Conservation (phyloP, 2,797 vertebrate species). For the Buphagus erythrorhynchus region DNA sequence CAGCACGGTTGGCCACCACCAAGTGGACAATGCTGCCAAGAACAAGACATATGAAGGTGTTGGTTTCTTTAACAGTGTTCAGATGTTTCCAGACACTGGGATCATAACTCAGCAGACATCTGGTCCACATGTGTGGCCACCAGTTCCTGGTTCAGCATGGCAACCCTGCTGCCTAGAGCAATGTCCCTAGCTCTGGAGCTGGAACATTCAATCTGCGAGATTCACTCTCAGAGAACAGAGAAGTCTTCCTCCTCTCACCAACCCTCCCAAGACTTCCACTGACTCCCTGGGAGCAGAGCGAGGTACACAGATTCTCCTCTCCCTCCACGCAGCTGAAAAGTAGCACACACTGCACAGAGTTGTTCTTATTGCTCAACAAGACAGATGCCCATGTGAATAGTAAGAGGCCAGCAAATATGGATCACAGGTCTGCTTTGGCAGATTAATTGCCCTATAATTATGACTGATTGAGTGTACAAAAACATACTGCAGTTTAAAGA, state of each 20-base stretch:
- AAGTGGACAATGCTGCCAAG: neutral
- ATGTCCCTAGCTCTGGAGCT: neutral
- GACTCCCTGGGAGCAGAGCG: neutral
- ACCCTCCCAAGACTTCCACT: neutral
- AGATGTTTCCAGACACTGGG: neutral
- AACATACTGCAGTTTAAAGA: constrained; percentile 63
- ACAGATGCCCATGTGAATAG: neutral
- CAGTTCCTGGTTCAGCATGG: neutral
- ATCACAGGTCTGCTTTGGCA: constrained; percentile 16
- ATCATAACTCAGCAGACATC: neutral
- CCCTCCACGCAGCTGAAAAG: neutral
- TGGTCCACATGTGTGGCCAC: neutral
- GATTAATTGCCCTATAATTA: neutral
- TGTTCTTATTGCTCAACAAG: constrained; percentile 40
- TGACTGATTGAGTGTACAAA: constrained; percentile 37
- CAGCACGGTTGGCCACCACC: neutral
- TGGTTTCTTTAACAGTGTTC: neutral
- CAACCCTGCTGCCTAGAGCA: neutral
- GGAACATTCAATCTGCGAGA: neutral
- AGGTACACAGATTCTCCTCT: neutral
- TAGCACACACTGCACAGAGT: neutral
- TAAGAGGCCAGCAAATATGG: neutral
- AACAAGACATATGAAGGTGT: neutral
- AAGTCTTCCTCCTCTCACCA: neutral
- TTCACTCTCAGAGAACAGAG: neutral